These are phyloP conservation scores for Hystrix brachyura DNA, from an alignment of 2,113 vertebrate species.

Conservation along the genomic window DNA sequence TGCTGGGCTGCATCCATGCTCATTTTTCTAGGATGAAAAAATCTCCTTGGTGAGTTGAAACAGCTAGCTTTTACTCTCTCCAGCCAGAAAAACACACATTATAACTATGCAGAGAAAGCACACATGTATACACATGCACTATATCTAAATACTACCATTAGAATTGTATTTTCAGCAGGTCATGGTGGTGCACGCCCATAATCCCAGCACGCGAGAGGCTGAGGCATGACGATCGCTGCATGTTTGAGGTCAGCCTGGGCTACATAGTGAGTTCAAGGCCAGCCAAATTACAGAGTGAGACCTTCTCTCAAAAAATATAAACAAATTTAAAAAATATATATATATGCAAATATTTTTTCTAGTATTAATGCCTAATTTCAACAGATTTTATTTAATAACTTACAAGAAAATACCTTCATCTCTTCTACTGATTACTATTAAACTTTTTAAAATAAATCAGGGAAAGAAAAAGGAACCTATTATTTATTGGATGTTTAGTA, in stretches of 20 bases:
- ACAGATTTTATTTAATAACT: conserved; percentile 40
- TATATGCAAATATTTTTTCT: neutral
- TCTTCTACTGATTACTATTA: conserved; percentile 56
- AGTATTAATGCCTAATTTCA: conserved; percentile 52
- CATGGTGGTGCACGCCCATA: neutral
- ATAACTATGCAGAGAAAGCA: conserved; percentile 19
- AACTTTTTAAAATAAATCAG: conserved; percentile 16
- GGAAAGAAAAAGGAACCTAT: neutral
- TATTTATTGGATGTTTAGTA: neutral
- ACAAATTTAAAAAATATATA: neutral
- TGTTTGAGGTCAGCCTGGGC: neutral
- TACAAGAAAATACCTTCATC: conserved; percentile 40
- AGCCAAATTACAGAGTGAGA: neutral
- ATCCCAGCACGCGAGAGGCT: neutral
- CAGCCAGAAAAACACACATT: neutral
- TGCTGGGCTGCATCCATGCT: neutral
- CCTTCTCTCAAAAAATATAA: neutral
- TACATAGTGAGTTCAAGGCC: neutral
- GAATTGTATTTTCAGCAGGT: neutral
- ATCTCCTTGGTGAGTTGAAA: conserved; percentile 43
- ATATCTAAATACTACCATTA: conserved; percentile 13
- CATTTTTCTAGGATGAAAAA: conserved; percentile 68
- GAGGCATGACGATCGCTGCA: neutral
- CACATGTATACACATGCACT: neutral
- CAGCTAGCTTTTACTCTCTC: conserved; percentile 52